A percentile compares a stretch with the other conserved stretches of the same genome.
These are phyloP conservation scores for Watsonalla binaria DNA, from an alignment of 2,888 invertebrate genomes.

Conservation along the genomic window DNA sequence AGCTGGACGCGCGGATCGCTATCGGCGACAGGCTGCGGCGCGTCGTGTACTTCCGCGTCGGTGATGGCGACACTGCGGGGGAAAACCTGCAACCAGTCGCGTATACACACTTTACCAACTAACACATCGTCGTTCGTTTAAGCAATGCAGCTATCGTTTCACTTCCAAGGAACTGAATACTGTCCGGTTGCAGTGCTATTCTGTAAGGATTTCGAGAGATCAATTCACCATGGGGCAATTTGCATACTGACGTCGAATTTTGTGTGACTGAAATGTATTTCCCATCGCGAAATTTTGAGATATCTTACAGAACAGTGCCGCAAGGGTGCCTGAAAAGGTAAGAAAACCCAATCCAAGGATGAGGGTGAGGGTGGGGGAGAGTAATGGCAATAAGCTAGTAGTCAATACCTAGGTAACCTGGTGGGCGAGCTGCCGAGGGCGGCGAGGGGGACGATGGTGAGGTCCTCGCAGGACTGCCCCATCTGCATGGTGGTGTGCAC, in stretches of 20 bases:
- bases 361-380: neutral
- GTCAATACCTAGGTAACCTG: conserved; percentile 59
- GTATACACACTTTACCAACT: neutral
- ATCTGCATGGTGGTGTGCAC: conserved; percentile 95
- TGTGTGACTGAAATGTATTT: too few species aligned
- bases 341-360: neutral
- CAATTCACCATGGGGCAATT: too few species aligned
- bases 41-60: conserved; percentile 90
- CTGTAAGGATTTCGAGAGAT: too few species aligned
- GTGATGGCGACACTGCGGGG: conserved; percentile 86
- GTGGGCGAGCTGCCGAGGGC: conserved; percentile 78
- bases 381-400: neutral
- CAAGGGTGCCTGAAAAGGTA: too few species aligned
- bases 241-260: too few species aligned
- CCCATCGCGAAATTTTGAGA: too few species aligned
- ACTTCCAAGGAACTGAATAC: too few species aligned
- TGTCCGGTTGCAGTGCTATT: too few species aligned
- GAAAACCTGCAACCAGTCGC: conserved; percentile 59
- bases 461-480: conserved; percentile 96
- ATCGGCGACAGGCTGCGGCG: conserved; percentile 94
- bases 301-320: too few species aligned
- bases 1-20: conserved; percentile 86
- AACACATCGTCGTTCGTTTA: neutral
- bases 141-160: neutral
- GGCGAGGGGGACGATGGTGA: conserved; percentile 78